phyloP scores from a whole-genome alignment of 2,113 vertebrate genomes.

The Daboia siamensis region DNA sequence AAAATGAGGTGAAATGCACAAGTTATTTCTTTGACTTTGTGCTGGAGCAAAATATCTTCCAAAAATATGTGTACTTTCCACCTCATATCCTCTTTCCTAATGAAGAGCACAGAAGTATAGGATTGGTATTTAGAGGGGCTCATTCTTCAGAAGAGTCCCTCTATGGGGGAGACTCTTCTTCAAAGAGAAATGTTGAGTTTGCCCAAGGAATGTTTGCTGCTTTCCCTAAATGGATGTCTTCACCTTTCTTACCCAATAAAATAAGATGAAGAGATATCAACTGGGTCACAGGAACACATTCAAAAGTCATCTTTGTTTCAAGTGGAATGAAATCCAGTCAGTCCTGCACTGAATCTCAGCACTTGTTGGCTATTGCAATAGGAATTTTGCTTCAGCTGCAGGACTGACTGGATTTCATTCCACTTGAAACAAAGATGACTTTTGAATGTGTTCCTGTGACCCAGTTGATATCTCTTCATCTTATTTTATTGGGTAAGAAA shows the following conservation, averaged over 20 bases:
- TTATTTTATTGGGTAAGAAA: constrained; percentile 9
- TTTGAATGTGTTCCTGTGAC: not conserved
- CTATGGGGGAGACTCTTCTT: not conserved
- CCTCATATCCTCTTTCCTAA: constrained; percentile 28
- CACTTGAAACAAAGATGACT: not conserved
- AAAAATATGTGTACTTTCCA: constrained; percentile 6
- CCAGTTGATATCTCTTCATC: not conserved
- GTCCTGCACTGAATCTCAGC: not conserved
- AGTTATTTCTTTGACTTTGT: constrained; percentile 16
- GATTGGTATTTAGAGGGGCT: constrained; percentile 34
- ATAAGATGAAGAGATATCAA: not conserved
- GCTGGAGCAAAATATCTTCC: constrained; percentile 37
- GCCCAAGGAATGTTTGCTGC: constrained; percentile 21
- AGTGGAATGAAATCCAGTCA: not conserved
- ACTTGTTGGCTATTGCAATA: no score
- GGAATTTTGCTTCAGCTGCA: no score
- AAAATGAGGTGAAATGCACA: not conserved
- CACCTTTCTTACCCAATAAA: not conserved
- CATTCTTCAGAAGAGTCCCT: constrained; percentile 15
- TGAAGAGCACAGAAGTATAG: constrained; percentile 30
- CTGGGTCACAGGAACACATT: not conserved
- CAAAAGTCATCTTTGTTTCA: not conserved
- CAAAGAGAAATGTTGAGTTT: constrained; percentile 22
- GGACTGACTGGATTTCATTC: not conserved
- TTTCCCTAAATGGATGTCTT: constrained; percentile 27